Evolutionary conservation across 2,113 vertebrate genomes (phyloP).

Genomic region (human): GRCh38 chr16:54078001-54078500

Average conservation of each 20-base stretch:
- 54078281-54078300: too few relatives aligned
- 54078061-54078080: neutral
- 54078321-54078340: too few relatives aligned
- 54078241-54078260: too few relatives aligned
- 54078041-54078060: neutral
- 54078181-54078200: neutral
- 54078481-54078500: neutral
- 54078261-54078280: too few relatives aligned
- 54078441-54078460: neutral
- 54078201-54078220: fast-evolving
- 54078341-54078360: too few relatives aligned
- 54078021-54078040: neutral
- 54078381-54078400: too few relatives aligned
- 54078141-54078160: neutral
- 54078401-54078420: too few relatives aligned
- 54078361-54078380: too few relatives aligned
- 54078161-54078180: neutral
- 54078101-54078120: neutral
- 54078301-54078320: neutral
- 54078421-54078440: too few relatives aligned
- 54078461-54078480: neutral
- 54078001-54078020: fast-evolving
- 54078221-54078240: too few relatives aligned
- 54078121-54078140: neutral
- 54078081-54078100: neutral